Base-by-base conservation (phyloP, 2,113 vertebrate species). In the Callopanchax toddi region DNA sequence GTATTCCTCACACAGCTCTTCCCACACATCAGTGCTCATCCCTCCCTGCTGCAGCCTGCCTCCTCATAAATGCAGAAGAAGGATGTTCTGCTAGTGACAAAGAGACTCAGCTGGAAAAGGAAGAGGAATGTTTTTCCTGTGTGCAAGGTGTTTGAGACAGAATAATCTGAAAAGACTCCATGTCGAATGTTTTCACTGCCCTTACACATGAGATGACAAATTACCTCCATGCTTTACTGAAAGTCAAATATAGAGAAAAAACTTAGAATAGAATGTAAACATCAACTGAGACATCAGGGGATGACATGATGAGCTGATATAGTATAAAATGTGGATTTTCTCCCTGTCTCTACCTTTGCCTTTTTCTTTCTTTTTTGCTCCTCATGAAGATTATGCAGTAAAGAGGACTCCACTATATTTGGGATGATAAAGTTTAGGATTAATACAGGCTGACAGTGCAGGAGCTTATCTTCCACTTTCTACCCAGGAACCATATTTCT, bases 1-100 rank as follows among this genome's bases (percentile, higher is more conserved):
- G 13, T 54, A 64, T 81, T 69, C 56, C 58, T 74, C 60, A 43
- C 63, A 82, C 36, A 45, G 59, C 63, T 83, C 79, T 82, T 86
- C 78, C 46, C 60, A 83, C 69, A 74, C 72, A 74, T 78, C 79
- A 67, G 57, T 60, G 81, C 52, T 76, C 78, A 75, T 66, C 25
- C 65, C 58, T 73, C 45, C 56, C 62, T 53, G 67, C 32, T 12
- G 22, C 66, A 45, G 64, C 67, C 60, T 68, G 65, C 51, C 58
- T 63, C 34, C 26, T 20, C 66, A 71, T 79, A 73, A 74, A 81
- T 75, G 58, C 72, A 78, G 43, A 64, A 26, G 20, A 71, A 9
- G 20, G 56, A 51, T 25, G 32, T 59, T 81, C 29, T 18, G 60
- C 58, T 20, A 7, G 29, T 73, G 71, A 77, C 66, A 70, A 67